Percentiles rank a stretch among this genome's conserved stretches.
Conservation (phyloP, 2,888 invertebrate species). For the Drosophila melanosoma region DNA sequence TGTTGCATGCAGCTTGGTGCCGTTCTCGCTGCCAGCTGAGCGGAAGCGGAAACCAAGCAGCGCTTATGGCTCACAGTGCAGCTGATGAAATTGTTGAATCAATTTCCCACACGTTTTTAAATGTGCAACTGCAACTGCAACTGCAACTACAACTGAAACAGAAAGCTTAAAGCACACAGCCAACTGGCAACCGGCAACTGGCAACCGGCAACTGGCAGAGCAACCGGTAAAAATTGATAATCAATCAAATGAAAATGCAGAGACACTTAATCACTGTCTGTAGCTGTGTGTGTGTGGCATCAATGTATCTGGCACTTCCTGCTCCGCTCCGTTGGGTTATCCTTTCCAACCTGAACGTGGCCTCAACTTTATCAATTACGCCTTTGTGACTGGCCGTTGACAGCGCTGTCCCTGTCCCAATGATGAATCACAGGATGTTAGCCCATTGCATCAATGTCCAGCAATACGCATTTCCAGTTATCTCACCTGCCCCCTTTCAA, state of each 20-base stretch:
- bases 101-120: slow-evolving; percentile 57
- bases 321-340: slow-evolving; percentile 21
- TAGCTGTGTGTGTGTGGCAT: slow-evolving; percentile 30
- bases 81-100: slow-evolving; percentile 63
- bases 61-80: slow-evolving; percentile 53
- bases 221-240: slow-evolving; percentile 71
- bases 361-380: slow-evolving; percentile 73
- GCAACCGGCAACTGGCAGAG: slow-evolving; percentile 20
- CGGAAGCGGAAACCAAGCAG: slow-evolving; percentile 64
- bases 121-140: slow-evolving; percentile 50
- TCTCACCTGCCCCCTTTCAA: slow-evolving; percentile 56
- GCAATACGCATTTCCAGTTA: slow-evolving; percentile 20
- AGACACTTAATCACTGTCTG: slow-evolving; percentile 78
- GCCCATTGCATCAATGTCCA: slow-evolving; percentile 18
- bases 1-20: neutral
- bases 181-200: slow-evolving; percentile 1
- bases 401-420: slow-evolving; percentile 22
- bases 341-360: slow-evolving; percentile 15
- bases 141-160: slow-evolving; percentile 46
- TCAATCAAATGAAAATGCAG: slow-evolving; percentile 71
- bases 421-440: slow-evolving; percentile 71
- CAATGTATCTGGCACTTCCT: slow-evolving; percentile 33
- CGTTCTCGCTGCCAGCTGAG: slow-evolving; percentile 24
- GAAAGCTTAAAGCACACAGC: slow-evolving; percentile 28
- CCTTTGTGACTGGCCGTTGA: slow-evolving; percentile 49